Percentiles rank a stretch among this genome's conserved stretches.
phyloP scores from a whole-genome alignment of 2,797 vertebrate genomes.

The Sylvilagus floridanus region DNA sequence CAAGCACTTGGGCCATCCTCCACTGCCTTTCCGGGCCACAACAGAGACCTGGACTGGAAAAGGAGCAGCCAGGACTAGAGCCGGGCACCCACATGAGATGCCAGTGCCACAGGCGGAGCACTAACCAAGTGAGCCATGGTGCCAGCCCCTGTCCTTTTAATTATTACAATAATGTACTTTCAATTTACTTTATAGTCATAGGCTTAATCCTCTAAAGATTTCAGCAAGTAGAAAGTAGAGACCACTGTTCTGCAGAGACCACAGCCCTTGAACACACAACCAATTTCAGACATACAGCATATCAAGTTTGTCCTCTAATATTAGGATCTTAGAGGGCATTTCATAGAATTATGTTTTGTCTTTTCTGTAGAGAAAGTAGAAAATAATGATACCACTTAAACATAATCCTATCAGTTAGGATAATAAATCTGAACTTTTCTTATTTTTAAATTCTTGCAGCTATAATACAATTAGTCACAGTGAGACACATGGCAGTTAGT shows the following conservation, averaged over 20 bases:
- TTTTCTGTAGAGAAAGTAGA: background rate
- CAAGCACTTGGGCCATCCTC: too few species aligned
- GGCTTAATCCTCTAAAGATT: too few species aligned
- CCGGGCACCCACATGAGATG: too few species aligned
- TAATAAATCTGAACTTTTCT: constrained; percentile 49
- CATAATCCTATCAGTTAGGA: background rate
- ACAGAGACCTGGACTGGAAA: too few species aligned
- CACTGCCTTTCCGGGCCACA: too few species aligned
- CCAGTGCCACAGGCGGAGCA: too few species aligned
- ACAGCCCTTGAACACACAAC: background rate
- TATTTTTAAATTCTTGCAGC: constrained; percentile 35
- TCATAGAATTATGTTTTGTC: background rate
- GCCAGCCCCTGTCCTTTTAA: too few species aligned
- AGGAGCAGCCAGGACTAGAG: too few species aligned
- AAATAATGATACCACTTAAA: background rate
- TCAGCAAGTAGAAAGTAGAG: too few species aligned
- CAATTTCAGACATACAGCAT: background rate
- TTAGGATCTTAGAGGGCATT: background rate
- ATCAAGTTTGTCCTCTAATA: background rate
- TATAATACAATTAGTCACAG: constrained; percentile 62
- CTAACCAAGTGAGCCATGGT: too few species aligned
- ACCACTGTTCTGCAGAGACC: background rate
- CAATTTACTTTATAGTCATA: too few species aligned
- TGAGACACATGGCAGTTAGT: background rate
- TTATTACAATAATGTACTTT: too few species aligned